These are phyloP conservation scores for Cydia pomonella DNA, from an alignment of 1,140 invertebrate species.

Conservation along the genomic window DNA sequence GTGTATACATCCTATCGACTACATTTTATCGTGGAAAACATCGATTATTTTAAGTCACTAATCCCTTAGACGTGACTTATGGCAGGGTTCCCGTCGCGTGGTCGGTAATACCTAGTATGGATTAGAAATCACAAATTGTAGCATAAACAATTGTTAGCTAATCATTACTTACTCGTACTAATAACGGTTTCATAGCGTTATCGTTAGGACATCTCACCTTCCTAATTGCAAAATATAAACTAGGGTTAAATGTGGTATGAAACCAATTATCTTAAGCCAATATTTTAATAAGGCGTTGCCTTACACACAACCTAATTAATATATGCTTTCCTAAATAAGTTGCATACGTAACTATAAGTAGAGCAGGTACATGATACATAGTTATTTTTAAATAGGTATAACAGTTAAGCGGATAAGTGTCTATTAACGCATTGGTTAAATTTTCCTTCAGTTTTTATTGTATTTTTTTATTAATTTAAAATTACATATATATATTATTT, in stretches of 20 bases:
- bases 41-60: slow-evolving; percentile 30
- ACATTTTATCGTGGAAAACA: slow-evolving; percentile 15
- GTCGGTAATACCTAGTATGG: slow-evolving; percentile 40
- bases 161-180: slow-evolving; percentile 16
- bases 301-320: too few relatives aligned
- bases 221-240: background rate
- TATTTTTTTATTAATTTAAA: too few relatives aligned
- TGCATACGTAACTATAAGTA: too few relatives aligned
- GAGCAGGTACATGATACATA: too few relatives aligned
- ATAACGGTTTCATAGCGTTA: background rate
- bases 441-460: too few relatives aligned
- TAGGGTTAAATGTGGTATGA: background rate
- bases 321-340: too few relatives aligned
- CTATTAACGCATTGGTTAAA: too few relatives aligned
- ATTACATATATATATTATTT: too few relatives aligned
- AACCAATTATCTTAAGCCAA: background rate
- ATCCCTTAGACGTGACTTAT: slow-evolving; percentile 41
- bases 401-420: too few relatives aligned
- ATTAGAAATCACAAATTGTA: slow-evolving; percentile 47
- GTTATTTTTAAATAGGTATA: too few relatives aligned
- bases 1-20: background rate
- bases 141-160: slow-evolving; percentile 38
- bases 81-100: slow-evolving; percentile 36
- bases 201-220: background rate
- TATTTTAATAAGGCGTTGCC: background rate